Percentiles rank a stretch among this genome's conserved stretches.
Conservation (phyloP, 2,797 vertebrate genomes). For the Gephyroberyx darwinii region DNA sequence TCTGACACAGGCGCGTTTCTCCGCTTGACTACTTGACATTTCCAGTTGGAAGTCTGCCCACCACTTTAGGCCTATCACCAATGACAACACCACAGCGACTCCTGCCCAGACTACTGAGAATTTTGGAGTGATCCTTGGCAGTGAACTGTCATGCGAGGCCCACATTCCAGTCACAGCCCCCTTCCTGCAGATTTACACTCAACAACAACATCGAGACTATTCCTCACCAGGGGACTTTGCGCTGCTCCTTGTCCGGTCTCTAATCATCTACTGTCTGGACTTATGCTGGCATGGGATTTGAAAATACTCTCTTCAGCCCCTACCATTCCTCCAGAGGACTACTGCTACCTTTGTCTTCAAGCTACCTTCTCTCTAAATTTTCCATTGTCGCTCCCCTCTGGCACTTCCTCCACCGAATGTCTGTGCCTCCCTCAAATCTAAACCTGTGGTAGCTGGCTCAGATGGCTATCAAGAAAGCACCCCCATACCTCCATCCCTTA, state of each 20-base stretch:
- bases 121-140: slow-evolving; percentile 51
- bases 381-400: not conserved
- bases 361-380: not conserved
- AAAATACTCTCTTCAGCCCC: slow-evolving; percentile 20
- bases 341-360: slow-evolving; percentile 23
- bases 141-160: slow-evolving; percentile 40
- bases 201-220: slow-evolving; percentile 37
- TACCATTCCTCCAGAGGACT: not conserved
- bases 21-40: slow-evolving; percentile 58
- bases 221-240: slow-evolving; percentile 5
- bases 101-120: slow-evolving; percentile 43
- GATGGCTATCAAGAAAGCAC: slow-evolving; percentile 19
- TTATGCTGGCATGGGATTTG: not conserved
- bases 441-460: slow-evolving; percentile 23
- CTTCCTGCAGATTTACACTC: slow-evolving; percentile 24
- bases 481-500: not conserved
- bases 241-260: slow-evolving; percentile 20
- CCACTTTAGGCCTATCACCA: slow-evolving; percentile 46
- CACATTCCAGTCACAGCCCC: slow-evolving; percentile 12
- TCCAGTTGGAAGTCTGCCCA: slow-evolving; percentile 52
- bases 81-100: slow-evolving; percentile 58
- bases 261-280: slow-evolving; percentile 22
- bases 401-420: not conserved
- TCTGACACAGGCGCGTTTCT: slow-evolving; percentile 29
- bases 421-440: slow-evolving; percentile 18